Percentiles rank a stretch among this genome's conserved stretches.
These are phyloP conservation scores for Silurus aristotelis DNA, from an alignment of 2,797 vertebrate species.

Conservation along the genomic window DNA sequence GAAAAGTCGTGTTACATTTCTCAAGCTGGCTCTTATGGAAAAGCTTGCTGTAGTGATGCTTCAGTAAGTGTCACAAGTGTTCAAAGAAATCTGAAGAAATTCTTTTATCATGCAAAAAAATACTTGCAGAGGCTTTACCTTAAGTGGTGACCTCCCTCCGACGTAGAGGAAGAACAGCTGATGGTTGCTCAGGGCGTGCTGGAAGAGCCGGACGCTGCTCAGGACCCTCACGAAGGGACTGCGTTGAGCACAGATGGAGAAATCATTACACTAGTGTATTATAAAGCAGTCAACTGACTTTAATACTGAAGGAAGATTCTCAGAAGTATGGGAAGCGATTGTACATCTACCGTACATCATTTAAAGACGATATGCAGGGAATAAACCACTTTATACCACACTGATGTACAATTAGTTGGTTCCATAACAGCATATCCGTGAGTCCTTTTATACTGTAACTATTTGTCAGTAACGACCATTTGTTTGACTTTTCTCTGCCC, in stretches of 20 bases:
- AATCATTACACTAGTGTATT: neutral
- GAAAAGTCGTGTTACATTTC: too few species aligned
- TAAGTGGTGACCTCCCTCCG: conserved; percentile 87
- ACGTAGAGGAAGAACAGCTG: conserved; percentile 87
- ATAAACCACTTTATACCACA: neutral
- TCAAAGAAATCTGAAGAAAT: neutral
- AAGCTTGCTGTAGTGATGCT: neutral
- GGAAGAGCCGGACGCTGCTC: conserved; percentile 85
- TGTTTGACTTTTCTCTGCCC: neutral
- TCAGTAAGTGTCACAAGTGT: neutral
- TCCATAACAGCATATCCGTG: neutral
- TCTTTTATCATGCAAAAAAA: neutral
- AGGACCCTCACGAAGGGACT: conserved; percentile 86
- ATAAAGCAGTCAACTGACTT: neutral
- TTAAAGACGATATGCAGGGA: neutral
- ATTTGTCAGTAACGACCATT: neutral
- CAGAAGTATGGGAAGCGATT: neutral
- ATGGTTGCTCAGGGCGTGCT: conserved; percentile 84
- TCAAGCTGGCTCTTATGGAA: neutral
- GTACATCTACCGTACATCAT: neutral
- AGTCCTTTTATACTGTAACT: neutral
- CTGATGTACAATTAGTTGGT: neutral
- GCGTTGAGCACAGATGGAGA: conserved; percentile 33
- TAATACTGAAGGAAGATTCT: neutral
- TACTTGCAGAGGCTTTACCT: conserved; percentile 70